Conservation (phyloP, 1,140 invertebrate genomes). For the Bombus polaris region DNA sequence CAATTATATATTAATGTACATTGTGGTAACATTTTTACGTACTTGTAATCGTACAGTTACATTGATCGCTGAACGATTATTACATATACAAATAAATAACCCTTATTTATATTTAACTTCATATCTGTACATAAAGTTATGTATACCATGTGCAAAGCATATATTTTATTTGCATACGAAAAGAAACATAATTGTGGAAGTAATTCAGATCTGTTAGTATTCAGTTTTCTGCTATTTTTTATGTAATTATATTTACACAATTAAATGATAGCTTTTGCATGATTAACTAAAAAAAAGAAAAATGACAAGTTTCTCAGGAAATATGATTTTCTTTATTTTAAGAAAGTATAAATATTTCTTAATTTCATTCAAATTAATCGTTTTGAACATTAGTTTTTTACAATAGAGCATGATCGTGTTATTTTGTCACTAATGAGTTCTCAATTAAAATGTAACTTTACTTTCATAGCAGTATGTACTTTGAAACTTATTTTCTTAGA, state of each 20-base stretch:
- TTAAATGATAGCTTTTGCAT: not conserved
- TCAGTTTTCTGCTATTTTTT: not conserved
- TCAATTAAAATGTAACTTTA: slow-evolving; percentile 22
- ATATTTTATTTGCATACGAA: not conserved
- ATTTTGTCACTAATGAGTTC: slow-evolving; percentile 9
- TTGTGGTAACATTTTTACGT: slow-evolving; percentile 16
- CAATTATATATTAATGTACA: slow-evolving; percentile 41
- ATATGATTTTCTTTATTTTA: slow-evolving; percentile 39
- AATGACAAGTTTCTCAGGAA: not conserved
- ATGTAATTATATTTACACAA: not conserved
- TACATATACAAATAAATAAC: slow-evolving; percentile 45
- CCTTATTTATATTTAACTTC: slow-evolving; percentile 33
- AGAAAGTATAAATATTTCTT: slow-evolving; percentile 26
- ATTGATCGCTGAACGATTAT: slow-evolving; percentile 8
- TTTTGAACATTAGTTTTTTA: slow-evolving; percentile 25
- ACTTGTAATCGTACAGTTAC: not conserved
- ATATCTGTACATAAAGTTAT: slow-evolving; percentile 41
- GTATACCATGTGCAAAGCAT: slow-evolving; percentile 16
- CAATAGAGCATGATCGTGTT: slow-evolving; percentile 31
- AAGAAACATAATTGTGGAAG: not conserved
- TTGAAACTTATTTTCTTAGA: slow-evolving; percentile 12
- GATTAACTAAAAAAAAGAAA: not conserved
- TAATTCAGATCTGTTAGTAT: not conserved
- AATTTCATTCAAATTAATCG: slow-evolving; percentile 5
- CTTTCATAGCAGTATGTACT: slow-evolving; percentile 17